Percentiles rank a stretch among this genome's conserved stretches.
Conservation (phyloP, 2,113 vertebrate genomes). For the Halichoerus grypus region DNA sequence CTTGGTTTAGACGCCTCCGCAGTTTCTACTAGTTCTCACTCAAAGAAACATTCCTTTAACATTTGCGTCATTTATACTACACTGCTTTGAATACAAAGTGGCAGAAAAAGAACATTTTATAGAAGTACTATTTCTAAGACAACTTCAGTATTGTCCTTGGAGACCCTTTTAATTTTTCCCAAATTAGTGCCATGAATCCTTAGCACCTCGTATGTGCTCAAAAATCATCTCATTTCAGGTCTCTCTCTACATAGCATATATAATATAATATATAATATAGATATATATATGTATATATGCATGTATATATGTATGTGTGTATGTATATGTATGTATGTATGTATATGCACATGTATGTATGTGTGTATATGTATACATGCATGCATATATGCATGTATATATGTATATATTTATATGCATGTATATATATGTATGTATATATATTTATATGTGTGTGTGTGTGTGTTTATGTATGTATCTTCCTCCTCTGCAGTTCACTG, state of each 20-base stretch:
- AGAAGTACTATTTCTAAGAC: background rate
- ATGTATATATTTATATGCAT: too few species aligned
- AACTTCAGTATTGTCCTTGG: background rate
- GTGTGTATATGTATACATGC: too few species aligned
- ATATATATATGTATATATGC: too few species aligned
- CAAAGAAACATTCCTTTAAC: conserved; percentile 22
- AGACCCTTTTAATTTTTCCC: background rate
- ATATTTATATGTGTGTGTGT: background rate
- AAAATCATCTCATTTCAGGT: background rate
- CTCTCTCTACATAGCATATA: background rate
- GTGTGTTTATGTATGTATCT: background rate
- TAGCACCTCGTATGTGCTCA: background rate
- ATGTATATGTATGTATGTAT: too few species aligned
- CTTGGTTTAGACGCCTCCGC: background rate
- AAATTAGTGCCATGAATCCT: background rate
- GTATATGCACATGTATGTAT: too few species aligned
- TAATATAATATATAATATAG: background rate
- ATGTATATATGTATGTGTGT: background rate
- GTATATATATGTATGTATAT: too few species aligned
- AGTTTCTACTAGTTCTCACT: conserved; percentile 57
- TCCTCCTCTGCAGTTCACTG: background rate
- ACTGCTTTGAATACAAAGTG: conserved; percentile 9
- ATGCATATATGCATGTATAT: too few species aligned
- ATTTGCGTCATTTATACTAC: conserved; percentile 36
- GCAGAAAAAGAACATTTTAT: conserved; percentile 21